Evolutionary conservation across 2,113 vertebrate species (phyloP).

Genomic region (Actenoides hombroni): DNA sequence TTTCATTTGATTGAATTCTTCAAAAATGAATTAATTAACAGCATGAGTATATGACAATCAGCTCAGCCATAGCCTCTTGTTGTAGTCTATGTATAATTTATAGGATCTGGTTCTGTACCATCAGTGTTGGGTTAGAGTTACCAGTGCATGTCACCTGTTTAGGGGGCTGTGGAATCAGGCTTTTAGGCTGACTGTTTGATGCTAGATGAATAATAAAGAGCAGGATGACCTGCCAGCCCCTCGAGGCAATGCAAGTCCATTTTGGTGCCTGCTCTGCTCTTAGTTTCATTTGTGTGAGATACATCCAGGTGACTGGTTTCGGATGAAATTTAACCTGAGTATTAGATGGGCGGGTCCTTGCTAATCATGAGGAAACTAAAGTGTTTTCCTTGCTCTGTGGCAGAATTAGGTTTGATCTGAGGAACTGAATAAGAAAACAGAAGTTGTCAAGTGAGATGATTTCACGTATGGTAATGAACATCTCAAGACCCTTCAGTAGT

Average conservation of each 20-base stretch:
- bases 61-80: neutral
- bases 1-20: neutral
- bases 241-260: neutral
- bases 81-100: neutral
- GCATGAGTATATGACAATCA: neutral
- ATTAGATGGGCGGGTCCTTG: neutral
- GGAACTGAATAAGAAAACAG: neutral
- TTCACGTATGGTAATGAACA: rapidly evolving
- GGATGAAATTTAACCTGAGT: neutral
- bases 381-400: neutral
- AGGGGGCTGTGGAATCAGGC: neutral
- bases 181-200: neutral
- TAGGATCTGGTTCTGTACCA: neutral
- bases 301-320: neutral
- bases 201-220: neutral
- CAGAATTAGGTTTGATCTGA: neutral
- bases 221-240: neutral
- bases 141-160: neutral
- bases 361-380: neutral
- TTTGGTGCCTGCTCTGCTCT: neutral
- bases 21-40: neutral
- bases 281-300: neutral
- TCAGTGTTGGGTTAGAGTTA: neutral
- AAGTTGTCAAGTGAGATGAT: neutral
- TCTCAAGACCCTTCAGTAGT: neutral